These are phyloP conservation scores for Babylonia areolata DNA, from an alignment of 1,140 invertebrate genomes.

Conservation along the genomic window DNA sequence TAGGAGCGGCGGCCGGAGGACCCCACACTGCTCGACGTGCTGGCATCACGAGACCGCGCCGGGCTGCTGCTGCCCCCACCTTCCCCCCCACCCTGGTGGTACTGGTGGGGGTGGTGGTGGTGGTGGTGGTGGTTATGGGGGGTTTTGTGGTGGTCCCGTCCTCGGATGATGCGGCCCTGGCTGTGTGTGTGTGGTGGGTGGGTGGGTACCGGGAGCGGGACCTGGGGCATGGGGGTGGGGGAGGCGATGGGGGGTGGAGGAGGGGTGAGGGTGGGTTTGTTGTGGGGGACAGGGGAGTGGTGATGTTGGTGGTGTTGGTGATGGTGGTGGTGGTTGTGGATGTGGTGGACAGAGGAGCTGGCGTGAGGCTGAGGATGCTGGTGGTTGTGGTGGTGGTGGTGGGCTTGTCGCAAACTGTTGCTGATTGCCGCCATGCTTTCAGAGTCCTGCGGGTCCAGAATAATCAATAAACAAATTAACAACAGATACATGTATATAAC, in stretches of 20 bases:
- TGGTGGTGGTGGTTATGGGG: too few relatives aligned
- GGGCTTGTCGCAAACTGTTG: neutral
- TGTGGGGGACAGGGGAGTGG: too few relatives aligned
- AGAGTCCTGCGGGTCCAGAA: slow-evolving; percentile 24
- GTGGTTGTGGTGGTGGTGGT: slow-evolving; percentile 25
- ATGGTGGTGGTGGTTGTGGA: slow-evolving; percentile 33
- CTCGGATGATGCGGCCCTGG: slow-evolving; percentile 40
- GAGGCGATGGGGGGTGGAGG: neutral
- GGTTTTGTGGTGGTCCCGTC: slow-evolving; percentile 49
- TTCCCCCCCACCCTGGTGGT: too few relatives aligned
- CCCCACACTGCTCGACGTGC: slow-evolving; percentile 65
- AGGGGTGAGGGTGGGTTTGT: neutral
- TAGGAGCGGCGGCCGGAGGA: slow-evolving; percentile 61
- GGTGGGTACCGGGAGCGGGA: too few relatives aligned
- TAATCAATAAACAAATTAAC: neutral
- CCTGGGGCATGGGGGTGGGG: too few relatives aligned
- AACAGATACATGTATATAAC: too few relatives aligned
- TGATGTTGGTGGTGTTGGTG: too few relatives aligned
- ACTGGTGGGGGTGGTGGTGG: too few relatives aligned
- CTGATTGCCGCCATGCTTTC: slow-evolving; percentile 26
- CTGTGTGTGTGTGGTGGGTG: neutral
- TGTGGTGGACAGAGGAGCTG: neutral
- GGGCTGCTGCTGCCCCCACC: neutral
- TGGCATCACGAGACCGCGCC: slow-evolving; percentile 57
- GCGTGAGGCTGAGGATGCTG: neutral